Evolutionary conservation across 1,140 invertebrate species (phyloP).

Genomic region (Heliothis subflexa): DNA sequence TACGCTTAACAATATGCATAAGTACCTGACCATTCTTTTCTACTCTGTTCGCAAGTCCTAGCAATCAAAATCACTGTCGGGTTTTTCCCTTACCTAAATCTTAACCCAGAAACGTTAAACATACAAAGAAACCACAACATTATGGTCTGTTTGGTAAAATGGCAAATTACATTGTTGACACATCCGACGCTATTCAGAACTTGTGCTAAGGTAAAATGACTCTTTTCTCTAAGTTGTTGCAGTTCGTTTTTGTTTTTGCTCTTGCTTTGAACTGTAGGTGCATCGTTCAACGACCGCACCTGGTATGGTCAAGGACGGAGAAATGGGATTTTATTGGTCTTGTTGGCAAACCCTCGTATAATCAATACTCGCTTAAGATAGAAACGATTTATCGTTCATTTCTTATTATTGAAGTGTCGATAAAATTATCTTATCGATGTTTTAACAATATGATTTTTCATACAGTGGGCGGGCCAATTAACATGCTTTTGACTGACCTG

Average conservation of each 20-base stretch:
- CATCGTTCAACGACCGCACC: constrained; percentile 45
- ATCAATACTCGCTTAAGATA: neutral
- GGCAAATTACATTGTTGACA: constrained; percentile 9
- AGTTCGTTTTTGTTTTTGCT: constrained; percentile 4
- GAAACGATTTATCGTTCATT: too few relatives aligned
- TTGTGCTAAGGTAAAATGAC: neutral
- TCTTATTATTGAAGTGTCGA: neutral
- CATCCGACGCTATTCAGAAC: neutral
- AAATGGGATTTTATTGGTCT: constrained; percentile 1
- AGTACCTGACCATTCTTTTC: neutral
- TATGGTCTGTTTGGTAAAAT: neutral
- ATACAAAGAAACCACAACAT: neutral
- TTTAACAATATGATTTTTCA: neutral
- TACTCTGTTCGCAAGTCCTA: too few relatives aligned
- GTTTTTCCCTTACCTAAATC: neutral
- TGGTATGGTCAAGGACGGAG: constrained; percentile 39
- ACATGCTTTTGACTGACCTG: neutral
- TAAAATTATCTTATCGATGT: neutral
- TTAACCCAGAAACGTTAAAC: neutral
- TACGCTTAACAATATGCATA: too few relatives aligned
- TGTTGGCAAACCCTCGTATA: constrained; percentile 7
- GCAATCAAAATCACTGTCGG: neutral
- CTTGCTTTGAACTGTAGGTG: constrained; percentile 2
- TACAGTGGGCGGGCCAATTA: neutral
- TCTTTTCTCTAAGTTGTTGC: neutral